Evolutionary conservation across 2,797 vertebrate species (phyloP), one percentile per base, ranked within the genome.

Genomic region (Melanotaenia pygmaea): DNA sequence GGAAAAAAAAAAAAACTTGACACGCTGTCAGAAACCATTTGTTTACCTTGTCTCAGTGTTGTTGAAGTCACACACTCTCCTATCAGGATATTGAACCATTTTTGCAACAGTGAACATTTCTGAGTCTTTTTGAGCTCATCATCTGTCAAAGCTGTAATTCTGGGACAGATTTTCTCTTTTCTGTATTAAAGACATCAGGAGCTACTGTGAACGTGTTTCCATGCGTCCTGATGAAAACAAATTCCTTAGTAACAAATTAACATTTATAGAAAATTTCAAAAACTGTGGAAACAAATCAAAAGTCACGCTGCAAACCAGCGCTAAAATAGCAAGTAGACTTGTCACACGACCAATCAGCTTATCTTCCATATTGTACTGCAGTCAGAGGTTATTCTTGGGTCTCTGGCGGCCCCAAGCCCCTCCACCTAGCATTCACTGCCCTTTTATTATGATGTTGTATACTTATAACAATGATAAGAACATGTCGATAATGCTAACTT

Each of bases 61-160:
- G 63, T 40, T 53, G 43, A 53, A 79, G 57, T 62, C 60, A 71
- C 38, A 71, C 47, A 30, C 51, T 62, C 22, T 53, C 20, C 22
- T 12, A 18, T 74, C 43, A 63, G 0, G 13, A n/a, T 5, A 9
- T 66, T 40, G 20, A 59, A 38, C 47, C 26, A 32, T 57, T 30
- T 40, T 50, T 50, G n/a, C 32, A 59, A 59, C 40, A 30, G 38
- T 16, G n/a, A 59, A 45, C 32, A 57, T 70, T 37, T 62, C 51
- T 20, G 12, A 18, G 9, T 53, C 26, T 65, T 58, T 65, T 53
- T 53, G 50, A 67, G 63, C 64, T 53, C 40, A 35, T 77, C 62
- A 28, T 51, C 38, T 66, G 57, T 70, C 40, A 71, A 59, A 40
- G 45, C 59, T 47, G 38, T 40, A 67, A 70, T 59, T 56, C 60